A percentile compares a stretch with the other conserved stretches of the same genome.
phyloP scores from a whole-genome alignment of 2,113 vertebrate species.

The Oriolus oriolus region DNA sequence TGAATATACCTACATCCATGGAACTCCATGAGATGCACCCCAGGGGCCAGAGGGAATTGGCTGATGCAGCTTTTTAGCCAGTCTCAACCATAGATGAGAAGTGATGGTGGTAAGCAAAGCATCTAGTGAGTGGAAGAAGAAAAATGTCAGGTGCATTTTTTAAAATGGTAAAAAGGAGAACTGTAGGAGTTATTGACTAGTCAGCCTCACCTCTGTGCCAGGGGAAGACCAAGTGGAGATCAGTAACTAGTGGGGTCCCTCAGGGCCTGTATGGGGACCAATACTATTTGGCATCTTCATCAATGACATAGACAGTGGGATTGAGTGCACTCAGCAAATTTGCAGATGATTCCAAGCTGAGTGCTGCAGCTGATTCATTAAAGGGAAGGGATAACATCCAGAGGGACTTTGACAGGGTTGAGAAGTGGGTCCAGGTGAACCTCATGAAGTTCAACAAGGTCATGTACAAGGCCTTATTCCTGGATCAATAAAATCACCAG shows the following conservation, averaged over 20 bases:
- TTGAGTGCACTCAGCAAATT: background rate
- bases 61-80: background rate
- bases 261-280: too few species aligned
- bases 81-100: background rate
- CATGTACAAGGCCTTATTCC: background rate
- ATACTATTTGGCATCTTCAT: background rate
- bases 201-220: background rate
- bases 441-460: background rate
- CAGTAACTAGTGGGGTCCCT: background rate
- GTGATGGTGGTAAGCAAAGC: background rate
- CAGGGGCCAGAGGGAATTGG: background rate
- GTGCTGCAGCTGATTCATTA: background rate
- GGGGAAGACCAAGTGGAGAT: background rate
- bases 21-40: background rate
- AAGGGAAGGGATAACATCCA: background rate
- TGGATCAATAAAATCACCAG: background rate
- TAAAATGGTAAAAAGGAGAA: background rate
- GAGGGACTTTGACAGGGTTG: background rate
- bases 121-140: background rate
- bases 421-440: background rate
- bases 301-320: background rate
- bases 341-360: background rate
- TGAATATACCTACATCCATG: background rate
- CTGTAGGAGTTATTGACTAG: background rate
- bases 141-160: background rate